Evolutionary conservation across 1,140 invertebrate species (phyloP).

Genomic region (Pissodes strobi): DNA sequence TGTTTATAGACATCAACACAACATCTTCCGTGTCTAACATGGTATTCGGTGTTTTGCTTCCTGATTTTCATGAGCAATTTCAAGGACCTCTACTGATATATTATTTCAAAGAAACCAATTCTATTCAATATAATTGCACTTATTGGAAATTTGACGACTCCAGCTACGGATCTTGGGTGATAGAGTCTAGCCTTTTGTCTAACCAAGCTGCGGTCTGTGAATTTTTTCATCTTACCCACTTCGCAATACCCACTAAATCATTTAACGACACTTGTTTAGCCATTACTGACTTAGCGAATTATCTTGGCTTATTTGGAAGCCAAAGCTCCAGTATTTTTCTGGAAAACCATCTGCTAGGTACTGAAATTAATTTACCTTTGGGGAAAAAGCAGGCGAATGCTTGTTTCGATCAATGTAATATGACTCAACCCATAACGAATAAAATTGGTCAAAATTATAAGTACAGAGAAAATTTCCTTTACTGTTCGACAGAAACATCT

Average conservation of each 20-base stretch:
- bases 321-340: no score
- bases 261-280: neutral
- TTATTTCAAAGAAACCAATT: neutral
- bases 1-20: neutral
- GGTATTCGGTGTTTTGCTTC: conserved; percentile 25
- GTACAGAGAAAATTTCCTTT: no score
- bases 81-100: conserved; percentile 14
- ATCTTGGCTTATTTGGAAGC: no score
- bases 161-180: neutral
- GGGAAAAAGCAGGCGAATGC: no score
- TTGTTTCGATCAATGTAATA: no score
- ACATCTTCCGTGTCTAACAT: neutral
- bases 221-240: conserved; percentile 19
- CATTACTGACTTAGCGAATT: neutral
- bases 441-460: no score
- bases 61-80: conserved; percentile 14
- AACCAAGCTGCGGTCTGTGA: neutral
- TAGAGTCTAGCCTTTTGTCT: neutral
- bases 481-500: no score
- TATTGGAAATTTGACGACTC: conserved; percentile 25
- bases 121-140: conserved; percentile 21
- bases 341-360: no score
- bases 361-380: no score
- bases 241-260: neutral
- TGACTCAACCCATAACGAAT: no score